Conservation (phyloP, 2,888 invertebrate species). For the Caenorhabditis imperialis region DNA sequence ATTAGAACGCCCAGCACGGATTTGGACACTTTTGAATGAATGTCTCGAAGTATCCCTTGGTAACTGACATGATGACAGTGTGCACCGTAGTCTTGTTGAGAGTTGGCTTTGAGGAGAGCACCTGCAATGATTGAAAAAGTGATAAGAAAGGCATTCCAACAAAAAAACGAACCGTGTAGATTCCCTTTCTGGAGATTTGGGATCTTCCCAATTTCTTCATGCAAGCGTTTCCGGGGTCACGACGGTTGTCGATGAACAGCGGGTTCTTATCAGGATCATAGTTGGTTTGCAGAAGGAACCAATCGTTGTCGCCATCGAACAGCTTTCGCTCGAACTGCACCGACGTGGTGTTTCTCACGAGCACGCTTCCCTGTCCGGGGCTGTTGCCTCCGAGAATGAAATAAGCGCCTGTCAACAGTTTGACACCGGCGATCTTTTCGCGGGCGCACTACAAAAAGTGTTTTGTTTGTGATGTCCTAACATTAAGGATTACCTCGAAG, state of each 20-base stretch:
- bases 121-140: conserved; percentile 34
- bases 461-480: background rate
- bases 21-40: conserved; percentile 66
- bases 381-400: conserved; percentile 55
- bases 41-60: conserved; percentile 60
- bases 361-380: conserved; percentile 62
- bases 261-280: conserved; percentile 69
- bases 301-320: conserved; percentile 63
- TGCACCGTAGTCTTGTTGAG: conserved; percentile 69
- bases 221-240: conserved; percentile 81
- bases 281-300: conserved; percentile 71
- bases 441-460: conserved; percentile 57
- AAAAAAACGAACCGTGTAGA: conserved; percentile 80
- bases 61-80: conserved; percentile 66
- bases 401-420: conserved; percentile 66
- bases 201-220: conserved; percentile 79
- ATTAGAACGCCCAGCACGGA: conserved; percentile 73
- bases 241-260: conserved; percentile 81
- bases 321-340: conserved; percentile 63
- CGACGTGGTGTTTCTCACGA: conserved; percentile 65
- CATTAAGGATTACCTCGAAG: conserved; percentile 49
- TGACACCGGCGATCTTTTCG: conserved; percentile 56
- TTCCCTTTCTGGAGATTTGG: conserved; percentile 74
- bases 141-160: conserved; percentile 60
- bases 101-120: conserved; percentile 63